Conservation (phyloP, 1,140 invertebrate species). For the Bombus balteatus region DNA sequence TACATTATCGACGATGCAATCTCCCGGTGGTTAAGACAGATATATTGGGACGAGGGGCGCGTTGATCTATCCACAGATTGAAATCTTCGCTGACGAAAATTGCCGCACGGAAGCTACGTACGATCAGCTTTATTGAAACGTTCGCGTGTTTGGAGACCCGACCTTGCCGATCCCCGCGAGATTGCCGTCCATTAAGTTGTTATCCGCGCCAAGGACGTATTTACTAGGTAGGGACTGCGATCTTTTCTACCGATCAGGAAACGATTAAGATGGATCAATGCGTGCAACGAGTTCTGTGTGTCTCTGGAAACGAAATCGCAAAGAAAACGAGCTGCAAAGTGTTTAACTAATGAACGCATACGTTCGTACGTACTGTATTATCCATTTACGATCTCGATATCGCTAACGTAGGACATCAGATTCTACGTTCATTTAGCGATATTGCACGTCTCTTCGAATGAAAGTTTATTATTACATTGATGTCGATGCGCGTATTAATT, state of each 20-base stretch:
- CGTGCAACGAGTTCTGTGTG: background rate
- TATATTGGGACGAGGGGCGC: slow-evolving; percentile 8
- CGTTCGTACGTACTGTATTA: background rate
- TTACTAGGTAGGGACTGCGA: background rate
- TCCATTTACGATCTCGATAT: slow-evolving; percentile 11
- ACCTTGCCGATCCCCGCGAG: background rate
- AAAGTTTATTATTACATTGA: slow-evolving; percentile 2
- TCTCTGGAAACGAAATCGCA: background rate
- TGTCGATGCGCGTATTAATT: slow-evolving; percentile 6
- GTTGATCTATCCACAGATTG: slow-evolving; percentile 15
- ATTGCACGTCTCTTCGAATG: background rate
- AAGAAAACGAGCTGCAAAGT: too few relatives aligned
- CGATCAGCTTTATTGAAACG: slow-evolving; percentile 23
- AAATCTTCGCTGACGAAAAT: slow-evolving; percentile 37
- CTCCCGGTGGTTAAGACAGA: slow-evolving; percentile 29
- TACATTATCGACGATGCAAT: slow-evolving; percentile 36
- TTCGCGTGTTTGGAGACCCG: slow-evolving; percentile 20
- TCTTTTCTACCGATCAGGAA: background rate
- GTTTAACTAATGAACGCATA: background rate
- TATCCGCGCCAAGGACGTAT: background rate
- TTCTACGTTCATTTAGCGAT: background rate
- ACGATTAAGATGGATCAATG: background rate
- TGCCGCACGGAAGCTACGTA: background rate
- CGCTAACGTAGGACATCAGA: background rate
- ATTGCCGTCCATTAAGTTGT: slow-evolving; percentile 33